phyloP scores from a whole-genome alignment of 1,140 invertebrate genomes.

The Agrilus planipennis region DNA sequence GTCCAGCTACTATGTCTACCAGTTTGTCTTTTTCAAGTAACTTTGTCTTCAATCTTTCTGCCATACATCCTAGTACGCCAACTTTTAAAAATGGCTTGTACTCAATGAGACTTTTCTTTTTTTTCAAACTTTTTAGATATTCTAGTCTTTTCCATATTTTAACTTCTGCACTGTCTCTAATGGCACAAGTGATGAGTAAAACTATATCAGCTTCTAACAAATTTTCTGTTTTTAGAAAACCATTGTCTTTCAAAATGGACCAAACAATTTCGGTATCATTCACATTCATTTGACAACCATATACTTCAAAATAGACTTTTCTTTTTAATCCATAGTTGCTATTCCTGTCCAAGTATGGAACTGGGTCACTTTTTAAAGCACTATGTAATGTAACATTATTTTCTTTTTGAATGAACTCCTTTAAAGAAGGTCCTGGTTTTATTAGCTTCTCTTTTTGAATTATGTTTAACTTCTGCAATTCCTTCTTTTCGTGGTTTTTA shows the following conservation, averaged over 20 bases:
- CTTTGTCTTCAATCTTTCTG: slow-evolving; percentile 82
- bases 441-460: background rate
- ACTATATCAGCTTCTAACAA: slow-evolving; percentile 74
- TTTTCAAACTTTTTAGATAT: slow-evolving; percentile 55
- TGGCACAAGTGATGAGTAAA: slow-evolving; percentile 87
- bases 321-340: slow-evolving; percentile 23
- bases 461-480: background rate
- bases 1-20: slow-evolving; percentile 88
- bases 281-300: slow-evolving; percentile 97
- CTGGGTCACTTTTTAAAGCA: slow-evolving; percentile 12
- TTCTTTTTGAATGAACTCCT: slow-evolving; percentile 25
- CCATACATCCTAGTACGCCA: slow-evolving; percentile 84
- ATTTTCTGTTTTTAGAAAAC: slow-evolving; percentile 55
- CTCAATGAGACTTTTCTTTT: slow-evolving; percentile 37
- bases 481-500: slow-evolving; percentile 16
- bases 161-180: slow-evolving; percentile 85
- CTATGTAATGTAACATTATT: slow-evolving; percentile 16
- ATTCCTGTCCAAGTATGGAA: slow-evolving; percentile 25
- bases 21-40: slow-evolving; percentile 72
- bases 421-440: slow-evolving; percentile 28
- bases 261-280: slow-evolving; percentile 91
- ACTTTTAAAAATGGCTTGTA: slow-evolving; percentile 44
- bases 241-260: slow-evolving; percentile 69
- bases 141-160: slow-evolving; percentile 82
- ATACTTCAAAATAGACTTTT: slow-evolving; percentile 76